phyloP scores from a whole-genome alignment of 2,888 invertebrate species.

The Philaethria dido region DNA sequence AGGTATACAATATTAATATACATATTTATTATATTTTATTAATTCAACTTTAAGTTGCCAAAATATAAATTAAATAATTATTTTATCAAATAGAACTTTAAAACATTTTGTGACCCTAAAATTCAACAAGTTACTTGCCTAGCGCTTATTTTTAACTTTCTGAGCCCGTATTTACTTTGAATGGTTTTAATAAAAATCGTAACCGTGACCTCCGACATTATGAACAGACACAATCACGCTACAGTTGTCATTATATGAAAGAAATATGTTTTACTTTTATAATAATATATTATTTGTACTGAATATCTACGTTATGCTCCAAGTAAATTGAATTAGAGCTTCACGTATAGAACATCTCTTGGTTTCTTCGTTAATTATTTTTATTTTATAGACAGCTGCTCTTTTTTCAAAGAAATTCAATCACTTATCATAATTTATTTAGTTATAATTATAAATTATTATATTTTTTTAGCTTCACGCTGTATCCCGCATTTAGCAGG shows the following conservation, averaged over 20 bases:
- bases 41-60: no score
- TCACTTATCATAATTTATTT: background rate
- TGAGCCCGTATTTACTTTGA: background rate
- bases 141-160: background rate
- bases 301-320: background rate
- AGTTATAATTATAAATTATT: no score
- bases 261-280: conserved; percentile 2
- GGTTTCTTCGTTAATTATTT: background rate
- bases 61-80: no score
- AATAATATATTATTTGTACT: conserved; percentile 5
- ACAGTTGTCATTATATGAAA: conserved; percentile 4
- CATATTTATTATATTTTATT: no score
- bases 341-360: background rate
- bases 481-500: no score
- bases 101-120: background rate
- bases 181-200: background rate
- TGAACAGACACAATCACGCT: conserved; percentile 1
- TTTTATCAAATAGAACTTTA: no score
- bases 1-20: no score
- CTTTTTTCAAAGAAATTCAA: background rate
- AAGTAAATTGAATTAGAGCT: conserved; percentile 7
- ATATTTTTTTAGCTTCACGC: no score
- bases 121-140: background rate
- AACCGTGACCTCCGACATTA: conserved; percentile 1
- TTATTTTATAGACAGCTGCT: background rate